Evolutionary conservation across 1,140 invertebrate species (phyloP), one percentile per base, ranked within the genome.

Genomic region (Andricus grossulariae): DNA sequence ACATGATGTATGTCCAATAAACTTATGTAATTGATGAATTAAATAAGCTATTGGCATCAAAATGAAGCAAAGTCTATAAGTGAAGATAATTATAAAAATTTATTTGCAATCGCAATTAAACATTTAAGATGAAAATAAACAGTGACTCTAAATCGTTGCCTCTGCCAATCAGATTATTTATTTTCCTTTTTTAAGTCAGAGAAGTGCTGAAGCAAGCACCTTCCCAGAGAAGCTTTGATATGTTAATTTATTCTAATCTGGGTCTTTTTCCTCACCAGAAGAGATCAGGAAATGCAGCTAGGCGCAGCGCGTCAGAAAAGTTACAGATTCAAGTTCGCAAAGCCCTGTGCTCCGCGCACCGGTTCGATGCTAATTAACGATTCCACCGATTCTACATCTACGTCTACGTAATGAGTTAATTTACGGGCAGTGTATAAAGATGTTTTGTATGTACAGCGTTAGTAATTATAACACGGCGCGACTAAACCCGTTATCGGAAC

Each of bases 171-270:
- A 39, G 60, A 66, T 39, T 39, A n/a, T 16, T 32, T 39, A 66
- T 66, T 66, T n/a, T 39, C 25, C 21, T 66, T 66, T 45, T 66
- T 66, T 11, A 45, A 45, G 39, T 45, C 39, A 45, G 7, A 66
- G 10, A 25, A 32, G 60, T 66, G 60, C 10, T n/a, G 13, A 45
- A 32, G 5, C 21, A 39, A 66, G 3, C 60, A 66, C 60, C 60
- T 66, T 66, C 13, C 15, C 57, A 66, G 21, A 13, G 57, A 66
- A 39, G 57, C 25, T 66, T 39, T 66, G 57, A 66, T 66, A 45
- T 66, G 60, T 66, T 66, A 66, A 66, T 66, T 66, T 66, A 66
- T 66, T 66, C 60, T n/a, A 66, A 66, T 66, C 57, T 21, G 25
- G 21, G 60, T 66, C 60, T 39, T 39, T 66, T 39, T 39, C 32